Base-by-base conservation (phyloP, 2,888 invertebrate genomes). In the Encarsia formosa region DNA sequence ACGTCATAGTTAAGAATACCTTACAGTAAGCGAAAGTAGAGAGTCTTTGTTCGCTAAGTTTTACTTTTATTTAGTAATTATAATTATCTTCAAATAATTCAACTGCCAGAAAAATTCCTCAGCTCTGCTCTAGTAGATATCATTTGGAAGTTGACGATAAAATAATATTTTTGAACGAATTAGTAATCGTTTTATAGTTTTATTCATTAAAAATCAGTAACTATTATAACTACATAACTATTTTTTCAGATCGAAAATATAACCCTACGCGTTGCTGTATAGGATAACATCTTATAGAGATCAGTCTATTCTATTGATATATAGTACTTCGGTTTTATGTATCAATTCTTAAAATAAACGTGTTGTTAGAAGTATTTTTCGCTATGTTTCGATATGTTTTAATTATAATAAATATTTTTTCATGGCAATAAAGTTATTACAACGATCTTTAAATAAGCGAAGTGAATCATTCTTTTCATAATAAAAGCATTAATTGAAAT, bases 331-430 rank as follows among this genome's bases (percentile, higher is more conserved):
- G 26, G 6, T 26, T 26, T 8, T 8, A 37, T 37, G 19, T 19
- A 37, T 37, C 5, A 6, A 37, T 37, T 50, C 45, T 26, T 46
- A 46, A 15, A 49, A 46, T 24, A n/a, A 49, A 11, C 19, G 34
- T 49, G 23, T 42, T 49, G 44, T 45, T 35, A 32, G 18, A 51
- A 45, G 16, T 20, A 40, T 49, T 49, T 46, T 48, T 56, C 44
- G 51, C 26, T 16, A 56, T 49, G 51, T 52, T 52, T 16, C 39
- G n/a, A 54, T 51, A 43, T 47, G 32, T 22, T 40, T 42, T 32
- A 44, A 26, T 49, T 42, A 42, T 15, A 26, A 42, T n/a, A 26
- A 48, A 4, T 39, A 31, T 39, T 26, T 11, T 26, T 6, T 26
- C 26, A 26, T 11, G 6, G 26, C 6, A 8, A 26, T 11, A 26